Evolutionary conservation across 2,888 invertebrate species (phyloP).

Genomic region (Leptopilina syphax): DNA sequence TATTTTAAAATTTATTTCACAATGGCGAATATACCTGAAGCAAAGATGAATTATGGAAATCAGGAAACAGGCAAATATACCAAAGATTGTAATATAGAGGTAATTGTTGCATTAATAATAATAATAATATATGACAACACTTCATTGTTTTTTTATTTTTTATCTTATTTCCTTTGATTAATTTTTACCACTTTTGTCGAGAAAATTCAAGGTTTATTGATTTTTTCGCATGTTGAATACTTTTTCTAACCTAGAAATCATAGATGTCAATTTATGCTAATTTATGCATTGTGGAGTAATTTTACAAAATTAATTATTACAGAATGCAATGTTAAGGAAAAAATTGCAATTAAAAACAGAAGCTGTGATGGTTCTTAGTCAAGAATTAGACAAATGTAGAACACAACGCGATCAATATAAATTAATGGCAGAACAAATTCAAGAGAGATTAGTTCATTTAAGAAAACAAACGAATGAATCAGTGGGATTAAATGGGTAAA

Average conservation of each 20-base stretch:
- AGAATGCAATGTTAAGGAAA: slow-evolving; percentile 62
- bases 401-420: slow-evolving; percentile 89
- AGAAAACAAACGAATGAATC: slow-evolving; percentile 72
- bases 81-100: slow-evolving; percentile 34
- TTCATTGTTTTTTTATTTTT: background rate
- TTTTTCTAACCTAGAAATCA: no score
- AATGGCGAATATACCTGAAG: slow-evolving; percentile 35
- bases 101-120: background rate
- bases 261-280: no score
- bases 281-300: no score
- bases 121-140: no score
- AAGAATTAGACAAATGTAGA: slow-evolving; percentile 87
- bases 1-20: background rate
- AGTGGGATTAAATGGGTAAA: slow-evolving; percentile 60
- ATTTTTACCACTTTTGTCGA: background rate
- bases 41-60: slow-evolving; percentile 20
- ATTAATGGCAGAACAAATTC: slow-evolving; percentile 87
- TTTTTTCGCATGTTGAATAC: no score
- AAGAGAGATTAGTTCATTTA: slow-evolving; percentile 78
- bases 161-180: background rate
- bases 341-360: slow-evolving; percentile 90
- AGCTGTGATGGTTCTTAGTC: slow-evolving; percentile 87
- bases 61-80: slow-evolving; percentile 14
- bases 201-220: background rate
- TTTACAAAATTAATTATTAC: slow-evolving; percentile 19